Conservation (phyloP, 1,140 invertebrate species). For the Cydia strobilella region DNA sequence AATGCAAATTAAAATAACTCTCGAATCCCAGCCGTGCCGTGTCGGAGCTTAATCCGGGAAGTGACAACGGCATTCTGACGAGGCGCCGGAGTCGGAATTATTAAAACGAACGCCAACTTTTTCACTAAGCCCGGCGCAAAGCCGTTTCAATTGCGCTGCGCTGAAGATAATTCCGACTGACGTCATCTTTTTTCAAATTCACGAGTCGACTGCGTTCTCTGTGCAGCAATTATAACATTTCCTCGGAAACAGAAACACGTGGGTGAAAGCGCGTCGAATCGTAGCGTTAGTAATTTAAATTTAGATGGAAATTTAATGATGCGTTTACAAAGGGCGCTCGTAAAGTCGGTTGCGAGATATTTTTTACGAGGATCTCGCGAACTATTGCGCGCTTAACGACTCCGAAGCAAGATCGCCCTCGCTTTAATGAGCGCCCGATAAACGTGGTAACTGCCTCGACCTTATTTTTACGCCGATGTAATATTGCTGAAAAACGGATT, state of each 20-base stretch:
- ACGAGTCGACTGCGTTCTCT: constrained; percentile 75
- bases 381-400: constrained; percentile 80
- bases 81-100: constrained; percentile 79
- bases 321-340: constrained; percentile 79
- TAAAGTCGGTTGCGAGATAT: constrained; percentile 79
- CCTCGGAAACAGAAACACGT: constrained; percentile 79
- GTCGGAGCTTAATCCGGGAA: constrained; percentile 78
- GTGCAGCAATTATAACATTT: constrained; percentile 80
- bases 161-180: constrained; percentile 80
- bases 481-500: constrained; percentile 77
- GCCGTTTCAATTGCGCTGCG: constrained; percentile 80
- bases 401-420: constrained; percentile 77
- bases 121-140: constrained; percentile 79
- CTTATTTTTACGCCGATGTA: constrained; percentile 78
- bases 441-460: constrained; percentile 78
- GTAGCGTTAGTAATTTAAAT: constrained; percentile 78
- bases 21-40: constrained; percentile 78
- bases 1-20: constrained; percentile 79
- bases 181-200: constrained; percentile 80
- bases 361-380: constrained; percentile 80
- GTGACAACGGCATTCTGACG: constrained; percentile 80
- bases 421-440: constrained; percentile 80
- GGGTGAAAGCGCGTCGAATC: constrained; percentile 72
- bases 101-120: constrained; percentile 81
- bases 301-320: constrained; percentile 80